Base-by-base conservation (phyloP, 2,113 vertebrate genomes). In the Nothobranchius furzeri region DNA sequence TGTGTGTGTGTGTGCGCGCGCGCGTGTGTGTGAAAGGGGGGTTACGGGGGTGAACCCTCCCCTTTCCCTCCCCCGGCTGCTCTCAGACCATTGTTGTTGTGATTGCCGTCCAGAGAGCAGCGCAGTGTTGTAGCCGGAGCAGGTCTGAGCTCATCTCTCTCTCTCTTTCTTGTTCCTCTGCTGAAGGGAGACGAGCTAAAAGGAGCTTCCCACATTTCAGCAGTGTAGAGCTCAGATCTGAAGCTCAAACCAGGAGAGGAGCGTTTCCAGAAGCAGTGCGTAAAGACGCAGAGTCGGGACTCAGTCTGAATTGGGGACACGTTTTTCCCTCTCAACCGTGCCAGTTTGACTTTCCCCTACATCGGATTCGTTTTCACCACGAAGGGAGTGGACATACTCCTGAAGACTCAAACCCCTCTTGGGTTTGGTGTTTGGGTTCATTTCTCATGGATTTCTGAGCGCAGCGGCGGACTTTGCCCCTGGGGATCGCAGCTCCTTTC, bases 61-160 rank as follows among this genome's bases (percentile, higher is more conserved):
- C 7, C 60, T 14, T 70, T 13, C 60, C 57, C 77, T 76, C 79
- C 64, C 60, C 82, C 75, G 69, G 68, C 82, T 54, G 77, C 77
- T 81, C 75, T 82, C 83, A 87, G 76, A 86, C 90, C 86, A 92
- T 94, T 93, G 92, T 94, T 92, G 89, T 90, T 87, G 82, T 87
- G 86, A 64, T 82, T 84, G 89, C 80, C 67, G 75, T 83, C 75
- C 85, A 77, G 60, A 79, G 81, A 76, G 78, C 79, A 54, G 81
- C 81, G 58, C 68, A 76, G 82, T 67, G 70, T 51, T 66, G 78
- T 52, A 43, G 43, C 67, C 7, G 7, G 9, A 45, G 2, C 43
- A 73, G 84, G 56, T 62, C 59, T 52, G 70, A 14, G 25, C 45
- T 58, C 56, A n/a, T 42, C 59, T 54, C 42, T 56, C 47, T 54